Evolutionary conservation across 2,888 invertebrate species (phyloP).

Genomic region (Zonitis immaculata): DNA sequence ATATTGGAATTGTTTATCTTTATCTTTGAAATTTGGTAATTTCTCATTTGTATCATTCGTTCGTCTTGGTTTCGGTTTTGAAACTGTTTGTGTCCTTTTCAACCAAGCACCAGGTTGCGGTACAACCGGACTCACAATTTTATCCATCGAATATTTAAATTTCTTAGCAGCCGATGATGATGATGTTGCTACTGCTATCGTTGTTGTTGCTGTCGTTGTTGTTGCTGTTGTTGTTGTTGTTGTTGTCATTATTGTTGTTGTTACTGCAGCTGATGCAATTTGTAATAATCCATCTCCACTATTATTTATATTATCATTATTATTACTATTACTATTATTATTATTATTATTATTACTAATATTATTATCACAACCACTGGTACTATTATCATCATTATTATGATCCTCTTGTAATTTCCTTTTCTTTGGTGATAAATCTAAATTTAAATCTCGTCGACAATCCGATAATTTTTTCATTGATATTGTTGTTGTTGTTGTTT

Average conservation of each 20-base stretch:
- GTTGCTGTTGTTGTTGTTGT: neutral
- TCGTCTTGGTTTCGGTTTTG: conserved; percentile 43
- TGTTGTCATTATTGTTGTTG: neutral
- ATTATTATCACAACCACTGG: conserved; percentile 4
- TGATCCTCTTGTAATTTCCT: conserved; percentile 54
- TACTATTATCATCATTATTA: conserved; percentile 44
- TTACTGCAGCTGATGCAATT: neutral
- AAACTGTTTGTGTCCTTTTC: conserved; percentile 53
- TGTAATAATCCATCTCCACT: neutral
- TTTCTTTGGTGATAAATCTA: conserved; percentile 50
- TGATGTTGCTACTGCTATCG: neutral
- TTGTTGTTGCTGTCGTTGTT: neutral
- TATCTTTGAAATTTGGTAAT: conserved; percentile 65
- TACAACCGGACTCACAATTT: conserved; percentile 88
- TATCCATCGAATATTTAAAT: conserved; percentile 71
- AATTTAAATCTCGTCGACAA: conserved; percentile 23
- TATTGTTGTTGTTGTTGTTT: conserved; percentile 32
- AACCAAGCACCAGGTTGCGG: conserved; percentile 82
- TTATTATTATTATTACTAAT: neutral
- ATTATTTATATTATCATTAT: neutral
- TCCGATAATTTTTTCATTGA: conserved; percentile 26
- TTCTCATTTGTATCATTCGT: conserved; percentile 48
- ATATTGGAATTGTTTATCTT: conserved; percentile 80
- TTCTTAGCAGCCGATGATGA: conserved; percentile 48
- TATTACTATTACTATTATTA: neutral